Base-by-base conservation (phyloP, 2,113 vertebrate species). In the Acrocephalus arundinaceus region DNA sequence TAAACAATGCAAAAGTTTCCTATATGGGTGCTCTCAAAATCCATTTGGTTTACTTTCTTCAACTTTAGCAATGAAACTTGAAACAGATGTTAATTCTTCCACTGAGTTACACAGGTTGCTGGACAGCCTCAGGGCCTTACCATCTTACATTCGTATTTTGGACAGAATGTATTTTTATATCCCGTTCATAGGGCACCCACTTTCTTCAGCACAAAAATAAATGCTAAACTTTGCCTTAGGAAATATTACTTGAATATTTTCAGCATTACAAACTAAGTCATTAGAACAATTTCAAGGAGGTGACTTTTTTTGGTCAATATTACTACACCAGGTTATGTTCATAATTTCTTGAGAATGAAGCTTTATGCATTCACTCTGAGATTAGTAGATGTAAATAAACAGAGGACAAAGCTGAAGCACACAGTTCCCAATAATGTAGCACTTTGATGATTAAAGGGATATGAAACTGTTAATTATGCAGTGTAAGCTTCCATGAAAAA, bases 381-480 rank as follows among this genome's bases (percentile, higher is more conserved):
- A 82, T 48, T 37, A 85, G 23, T 8, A 75, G 88, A 63, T 22
- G n/a, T 4, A 23, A 39, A 67, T 73, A 94, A 97, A 85, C 70
- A 85, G 46, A 85, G 17, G 43, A 76, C 39, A 94, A 95, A 91
- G 31, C 15, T 46, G 84, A 88, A 87, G 31, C 22, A 84, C 8
- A 27, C 4, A 41, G 49, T n/a, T 86, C 31, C 28, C 2, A 85
- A 87, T 71, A 87, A 84, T 49, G 87, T 73, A 76, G 21, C 62
- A 87, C 21, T 41, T 74, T 41, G 45, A 66, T 84, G 15, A 88
- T 90, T 88, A 93, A 87, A 93, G 6, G n/a, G 9, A 76, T 78
- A 41, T 54, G 23, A 94, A 92, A 85, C 43, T 77, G 45, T 91
- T 93, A 93, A 96, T 94, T 93, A 94, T 91, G 87, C 61, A 93